Base-by-base conservation (phyloP, 2,797 vertebrate genomes). In the Pseudopleuronectes americanus region DNA sequence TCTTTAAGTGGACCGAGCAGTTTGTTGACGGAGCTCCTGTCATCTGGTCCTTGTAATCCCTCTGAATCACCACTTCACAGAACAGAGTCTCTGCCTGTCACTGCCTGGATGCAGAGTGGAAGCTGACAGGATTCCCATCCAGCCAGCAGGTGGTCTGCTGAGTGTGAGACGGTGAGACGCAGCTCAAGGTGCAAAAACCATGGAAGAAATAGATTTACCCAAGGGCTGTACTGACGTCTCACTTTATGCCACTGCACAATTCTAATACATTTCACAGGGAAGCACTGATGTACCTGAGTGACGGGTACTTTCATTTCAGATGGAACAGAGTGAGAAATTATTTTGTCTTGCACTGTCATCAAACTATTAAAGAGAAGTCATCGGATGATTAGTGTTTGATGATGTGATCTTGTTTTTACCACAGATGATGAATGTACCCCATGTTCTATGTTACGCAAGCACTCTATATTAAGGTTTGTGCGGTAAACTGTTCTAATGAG, bases 41-140 rank as follows among this genome's bases (percentile, higher is more conserved):
- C 56, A 47, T 70, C 12, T 26, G 7, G 31, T 4, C 28, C n/a
- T 28, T 38, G 8, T 21, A 16, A 65, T 67, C 23, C 17, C 28
- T 54, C 26, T 70, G 26, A 33, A 63, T 48, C 47, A 64, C 36
- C 17, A 52, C 22, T 22, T 26, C 0, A 43, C 26, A 68, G 54
- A 65, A 31, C n/a, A 13, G 16, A 19, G 16, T 22, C 52, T 13
- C 4, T 4, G 16, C 19, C 6, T 2, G 13, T 23, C 57, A 13
- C 36, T 43, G 21, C 59, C 14, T 22, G 13, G 53, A 45, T 57
- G 21, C 8, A 33, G 58, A 54, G 6, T 59, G 53, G 43, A 74
- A 31, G 26, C 41, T 57, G 12, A 53, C 5, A 23, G 26, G 9
- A 67, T 76, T 74, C 69, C 10, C 53, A 80, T 62, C 23, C 51